phyloP scores from a whole-genome alignment of 2,113 vertebrate species.

The Noctilio leporinus region DNA sequence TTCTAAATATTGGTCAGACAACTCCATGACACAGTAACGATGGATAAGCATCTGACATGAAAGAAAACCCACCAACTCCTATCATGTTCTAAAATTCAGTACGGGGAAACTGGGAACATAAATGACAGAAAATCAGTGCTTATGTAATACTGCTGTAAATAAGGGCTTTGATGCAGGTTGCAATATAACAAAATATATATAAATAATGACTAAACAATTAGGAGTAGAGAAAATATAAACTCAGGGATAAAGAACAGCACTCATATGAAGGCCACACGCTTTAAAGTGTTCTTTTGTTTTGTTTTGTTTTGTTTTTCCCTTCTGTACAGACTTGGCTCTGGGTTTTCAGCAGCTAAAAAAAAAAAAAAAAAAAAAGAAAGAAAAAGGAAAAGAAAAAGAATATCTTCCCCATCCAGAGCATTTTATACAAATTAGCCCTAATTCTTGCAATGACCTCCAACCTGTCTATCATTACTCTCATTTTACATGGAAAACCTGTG shows the following conservation, averaged over 20 bases:
- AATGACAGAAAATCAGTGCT: background rate
- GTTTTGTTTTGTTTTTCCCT: no score
- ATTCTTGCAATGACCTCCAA: background rate
- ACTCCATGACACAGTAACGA: background rate
- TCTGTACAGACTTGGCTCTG: background rate
- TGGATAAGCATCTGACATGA: background rate
- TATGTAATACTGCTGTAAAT: background rate
- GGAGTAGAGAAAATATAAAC: background rate
- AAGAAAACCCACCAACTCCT: background rate
- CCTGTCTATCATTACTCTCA: background rate
- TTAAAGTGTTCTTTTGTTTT: background rate
- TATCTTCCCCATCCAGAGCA: background rate
- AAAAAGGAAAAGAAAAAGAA: background rate
- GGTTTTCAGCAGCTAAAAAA: background rate
- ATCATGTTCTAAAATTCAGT: background rate
- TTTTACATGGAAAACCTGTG: background rate
- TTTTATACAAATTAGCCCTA: background rate
- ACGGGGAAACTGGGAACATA: background rate
- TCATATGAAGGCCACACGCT: background rate
- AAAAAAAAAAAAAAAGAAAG: background rate
- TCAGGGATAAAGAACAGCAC: background rate
- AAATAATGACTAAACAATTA: slow-evolving; percentile 3
- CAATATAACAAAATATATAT: background rate
- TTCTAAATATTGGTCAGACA: background rate
- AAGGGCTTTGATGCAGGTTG: background rate